Conservation (phyloP, 37 sponge, comb jelly and placozoan genomes). For the Ianthella basta region DNA sequence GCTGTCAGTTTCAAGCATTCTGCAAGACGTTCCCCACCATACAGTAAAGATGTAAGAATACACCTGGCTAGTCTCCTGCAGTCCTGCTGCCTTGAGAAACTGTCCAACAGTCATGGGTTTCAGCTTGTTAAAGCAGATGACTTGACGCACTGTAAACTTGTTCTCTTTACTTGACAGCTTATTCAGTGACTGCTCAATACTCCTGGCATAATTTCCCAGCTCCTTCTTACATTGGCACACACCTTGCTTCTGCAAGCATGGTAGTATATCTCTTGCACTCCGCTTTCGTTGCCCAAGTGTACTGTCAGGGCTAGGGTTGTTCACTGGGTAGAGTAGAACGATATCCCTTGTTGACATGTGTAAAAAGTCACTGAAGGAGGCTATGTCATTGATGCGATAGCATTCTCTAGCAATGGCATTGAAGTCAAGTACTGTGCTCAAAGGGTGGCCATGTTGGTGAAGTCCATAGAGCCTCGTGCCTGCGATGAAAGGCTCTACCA, state of each 20-base stretch:
- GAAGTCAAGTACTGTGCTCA: background rate
- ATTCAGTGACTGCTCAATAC: background rate
- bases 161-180: background rate
- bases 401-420: background rate
- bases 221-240: background rate
- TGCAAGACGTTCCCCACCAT: slow-evolving; percentile 1
- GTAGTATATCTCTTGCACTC: no score
- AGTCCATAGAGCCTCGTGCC: slow-evolving; percentile 1
- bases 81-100: background rate
- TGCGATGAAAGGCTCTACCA: background rate
- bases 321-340: slow-evolving; percentile 6
- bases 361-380: background rate
- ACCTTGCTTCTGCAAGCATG: no score
- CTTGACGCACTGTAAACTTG: background rate
- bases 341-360: background rate
- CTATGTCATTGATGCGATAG: background rate
- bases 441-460: no score
- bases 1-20: background rate
- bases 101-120: background rate
- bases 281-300: no score
- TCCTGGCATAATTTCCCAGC: background rate
- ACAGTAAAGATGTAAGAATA: background rate
- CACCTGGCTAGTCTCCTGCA: background rate
- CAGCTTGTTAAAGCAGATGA: background rate
- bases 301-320: background rate